A percentile compares a stretch with the other conserved stretches of the same genome.
phyloP scores from a whole-genome alignment of 2,797 vertebrate species.

The Danio albolineatus region DNA sequence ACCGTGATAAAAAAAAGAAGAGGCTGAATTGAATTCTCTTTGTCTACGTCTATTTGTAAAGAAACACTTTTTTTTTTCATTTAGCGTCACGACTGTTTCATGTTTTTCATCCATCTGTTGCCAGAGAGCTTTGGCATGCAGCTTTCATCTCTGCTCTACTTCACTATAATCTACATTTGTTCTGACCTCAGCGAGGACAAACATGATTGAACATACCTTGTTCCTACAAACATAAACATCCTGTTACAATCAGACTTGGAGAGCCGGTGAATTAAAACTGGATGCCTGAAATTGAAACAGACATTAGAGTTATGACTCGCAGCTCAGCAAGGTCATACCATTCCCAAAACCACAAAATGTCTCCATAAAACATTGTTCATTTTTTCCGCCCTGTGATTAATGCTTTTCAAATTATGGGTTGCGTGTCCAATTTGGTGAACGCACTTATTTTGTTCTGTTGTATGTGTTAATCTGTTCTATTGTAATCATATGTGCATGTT shows the following conservation, averaged over 20 bases:
- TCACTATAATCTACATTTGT: conserved; percentile 14
- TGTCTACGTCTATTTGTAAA: conserved; percentile 32
- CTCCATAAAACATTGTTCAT: neutral
- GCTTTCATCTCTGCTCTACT: conserved; percentile 44
- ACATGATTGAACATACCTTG: conserved; percentile 16
- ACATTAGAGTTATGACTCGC: neutral
- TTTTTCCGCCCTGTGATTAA: too few species aligned
- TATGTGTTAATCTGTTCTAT: too few species aligned
- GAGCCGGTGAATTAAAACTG: conserved; percentile 3
- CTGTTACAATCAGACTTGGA: conserved; percentile 15
- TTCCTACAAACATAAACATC: conserved; percentile 24
- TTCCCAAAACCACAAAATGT: neutral
- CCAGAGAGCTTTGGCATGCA: conserved; percentile 26
- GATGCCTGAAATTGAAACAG: conserved; percentile 7
- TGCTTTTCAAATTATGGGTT: too few species aligned
- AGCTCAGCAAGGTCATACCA: neutral
- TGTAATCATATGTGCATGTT: too few species aligned
- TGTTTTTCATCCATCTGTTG: conserved; percentile 40
- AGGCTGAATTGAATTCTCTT: conserved; percentile 42
- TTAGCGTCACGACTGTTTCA: conserved; percentile 22
- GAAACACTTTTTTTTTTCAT: neutral
- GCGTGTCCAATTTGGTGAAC: too few species aligned
- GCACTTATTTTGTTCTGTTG: too few species aligned
- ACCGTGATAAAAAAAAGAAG: neutral
- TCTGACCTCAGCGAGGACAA: conserved; percentile 26